These are phyloP conservation scores for Calypte anna DNA, from an alignment of 2,113 vertebrate genomes.

Conservation along the genomic window DNA sequence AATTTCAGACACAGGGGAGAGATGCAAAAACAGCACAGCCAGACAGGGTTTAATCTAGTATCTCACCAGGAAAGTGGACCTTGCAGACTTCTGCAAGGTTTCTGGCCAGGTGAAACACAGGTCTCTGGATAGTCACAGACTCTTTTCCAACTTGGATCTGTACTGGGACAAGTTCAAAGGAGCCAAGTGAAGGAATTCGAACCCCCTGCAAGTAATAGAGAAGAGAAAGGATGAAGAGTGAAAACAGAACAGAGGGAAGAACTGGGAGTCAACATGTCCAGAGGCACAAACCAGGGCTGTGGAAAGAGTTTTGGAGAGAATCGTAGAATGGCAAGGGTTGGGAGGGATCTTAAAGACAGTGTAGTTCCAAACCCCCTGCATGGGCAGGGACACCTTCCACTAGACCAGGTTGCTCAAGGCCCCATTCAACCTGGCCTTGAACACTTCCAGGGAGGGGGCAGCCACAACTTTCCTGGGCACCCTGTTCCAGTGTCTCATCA, in stretches of 20 bases:
- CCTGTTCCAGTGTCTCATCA: too few relatives aligned
- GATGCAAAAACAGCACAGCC: neutral
- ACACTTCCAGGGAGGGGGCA: too few relatives aligned
- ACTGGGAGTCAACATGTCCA: neutral
- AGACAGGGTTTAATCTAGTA: neutral
- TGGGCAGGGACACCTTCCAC: too few relatives aligned
- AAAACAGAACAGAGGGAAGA: neutral
- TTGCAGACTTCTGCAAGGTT: neutral
- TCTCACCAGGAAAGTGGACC: neutral
- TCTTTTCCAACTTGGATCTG: neutral
- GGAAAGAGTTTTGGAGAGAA: neutral
- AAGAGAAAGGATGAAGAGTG: neutral
- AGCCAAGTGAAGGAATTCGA: neutral
- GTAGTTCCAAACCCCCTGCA: too few relatives aligned
- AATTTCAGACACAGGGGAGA: neutral
- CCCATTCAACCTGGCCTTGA: too few relatives aligned
- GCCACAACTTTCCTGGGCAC: too few relatives aligned
- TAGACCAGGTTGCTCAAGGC: too few relatives aligned
- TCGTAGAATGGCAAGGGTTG: too few relatives aligned
- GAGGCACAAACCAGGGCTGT: neutral
- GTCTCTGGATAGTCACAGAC: neutral
- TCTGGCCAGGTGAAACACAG: neutral
- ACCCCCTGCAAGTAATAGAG: neutral
- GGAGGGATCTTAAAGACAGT: too few relatives aligned
- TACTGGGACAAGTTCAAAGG: neutral